phyloP scores from a whole-genome alignment of 2,797 vertebrate species.

The Esox masquinongy region DNA sequence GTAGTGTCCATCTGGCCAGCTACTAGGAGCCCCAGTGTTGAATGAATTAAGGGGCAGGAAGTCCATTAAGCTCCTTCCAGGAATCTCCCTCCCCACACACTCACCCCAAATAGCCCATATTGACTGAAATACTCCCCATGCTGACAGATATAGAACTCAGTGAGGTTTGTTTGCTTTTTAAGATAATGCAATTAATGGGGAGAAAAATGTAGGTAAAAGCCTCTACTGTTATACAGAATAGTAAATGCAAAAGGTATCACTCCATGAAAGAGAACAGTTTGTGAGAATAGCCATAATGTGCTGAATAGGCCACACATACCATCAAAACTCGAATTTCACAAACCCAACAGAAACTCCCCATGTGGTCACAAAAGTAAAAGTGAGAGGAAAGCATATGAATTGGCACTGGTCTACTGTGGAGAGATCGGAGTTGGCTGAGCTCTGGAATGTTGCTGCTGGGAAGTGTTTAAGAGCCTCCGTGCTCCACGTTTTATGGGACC shows the following conservation, averaged over 20 bases:
- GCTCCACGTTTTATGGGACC: conserved; percentile 29
- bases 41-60: conserved; percentile 59
- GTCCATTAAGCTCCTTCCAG: conserved; percentile 63
- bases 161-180: neutral
- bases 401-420: conserved; percentile 14
- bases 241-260: neutral
- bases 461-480: conserved; percentile 20
- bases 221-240: neutral
- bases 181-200: neutral
- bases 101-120: conserved; percentile 5
- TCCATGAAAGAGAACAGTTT: conserved; percentile 10
- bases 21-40: conserved; percentile 48
- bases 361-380: conserved; percentile 14
- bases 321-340: conserved; percentile 12
- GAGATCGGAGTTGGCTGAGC: conserved; percentile 16
- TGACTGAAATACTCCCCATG: no score
- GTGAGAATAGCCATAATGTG: neutral
- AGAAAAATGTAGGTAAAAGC: neutral
- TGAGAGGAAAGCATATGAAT: conserved; percentile 6
- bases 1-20: conserved; percentile 49
- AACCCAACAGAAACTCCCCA: conserved; percentile 19
- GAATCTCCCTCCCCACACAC: conserved; percentile 44
- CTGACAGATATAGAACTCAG: neutral
- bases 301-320: neutral
- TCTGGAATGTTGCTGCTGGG: conserved; percentile 15